These are phyloP conservation scores for Pandemis cinnamomeana DNA, from an alignment of 2,888 invertebrate genomes.

Conservation along the genomic window DNA sequence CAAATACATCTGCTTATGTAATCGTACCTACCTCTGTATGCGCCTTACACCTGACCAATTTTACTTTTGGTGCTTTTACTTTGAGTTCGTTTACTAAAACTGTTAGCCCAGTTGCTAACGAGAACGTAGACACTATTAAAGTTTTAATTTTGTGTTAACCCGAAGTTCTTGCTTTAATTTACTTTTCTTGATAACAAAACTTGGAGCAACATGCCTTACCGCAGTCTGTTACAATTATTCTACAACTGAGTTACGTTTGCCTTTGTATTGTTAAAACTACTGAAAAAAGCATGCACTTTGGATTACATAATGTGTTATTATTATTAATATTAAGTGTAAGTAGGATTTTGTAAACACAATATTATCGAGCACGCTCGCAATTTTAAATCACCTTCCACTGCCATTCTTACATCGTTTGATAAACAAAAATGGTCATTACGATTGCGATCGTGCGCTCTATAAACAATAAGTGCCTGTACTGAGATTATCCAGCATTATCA, in stretches of 20 bases:
- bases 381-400: too few relatives aligned
- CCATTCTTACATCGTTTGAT: too few relatives aligned
- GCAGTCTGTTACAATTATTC: neutral
- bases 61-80: neutral
- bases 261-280: neutral
- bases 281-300: neutral
- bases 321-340: neutral
- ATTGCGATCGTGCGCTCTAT: too few relatives aligned
- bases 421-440: too few relatives aligned
- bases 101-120: constrained; percentile 31
- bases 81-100: constrained; percentile 17
- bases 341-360: neutral
- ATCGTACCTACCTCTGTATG: neutral
- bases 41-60: neutral
- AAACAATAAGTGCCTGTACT: neutral
- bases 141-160: neutral
- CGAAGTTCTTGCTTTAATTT: neutral
- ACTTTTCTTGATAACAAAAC: neutral
- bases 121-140: constrained; percentile 14
- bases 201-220: neutral
- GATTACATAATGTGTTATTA: neutral
- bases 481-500: neutral
- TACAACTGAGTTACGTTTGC: neutral
- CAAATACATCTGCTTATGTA: too few relatives aligned
- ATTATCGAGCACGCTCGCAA: neutral